These are phyloP conservation scores for Vulpes vulpes DNA, from an alignment of 2,113 vertebrate genomes.

Conservation along the genomic window DNA sequence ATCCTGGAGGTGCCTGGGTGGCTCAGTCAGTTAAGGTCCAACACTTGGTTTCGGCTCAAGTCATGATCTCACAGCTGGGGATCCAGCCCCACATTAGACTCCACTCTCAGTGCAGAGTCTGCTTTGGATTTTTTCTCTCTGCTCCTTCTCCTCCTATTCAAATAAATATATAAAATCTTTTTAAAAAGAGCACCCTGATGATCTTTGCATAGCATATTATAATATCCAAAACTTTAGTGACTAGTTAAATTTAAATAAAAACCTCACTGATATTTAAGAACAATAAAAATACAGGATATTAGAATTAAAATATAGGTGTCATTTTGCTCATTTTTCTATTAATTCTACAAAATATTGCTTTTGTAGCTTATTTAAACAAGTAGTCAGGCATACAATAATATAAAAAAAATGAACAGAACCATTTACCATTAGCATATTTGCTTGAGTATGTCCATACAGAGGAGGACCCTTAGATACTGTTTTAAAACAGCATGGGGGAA, in stretches of 20 bases:
- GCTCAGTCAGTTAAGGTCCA: not conserved
- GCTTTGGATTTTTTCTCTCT: not conserved
- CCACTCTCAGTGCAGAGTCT: not conserved
- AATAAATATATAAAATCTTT: not conserved
- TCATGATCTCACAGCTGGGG: not conserved
- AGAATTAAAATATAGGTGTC: not conserved
- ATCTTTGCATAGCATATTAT: not conserved
- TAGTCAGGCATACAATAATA: not conserved
- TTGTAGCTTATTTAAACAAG: not conserved
- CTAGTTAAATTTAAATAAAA: not conserved
- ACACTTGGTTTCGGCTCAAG: not conserved
- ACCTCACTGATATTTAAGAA: not conserved
- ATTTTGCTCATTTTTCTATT: conserved; percentile 21
- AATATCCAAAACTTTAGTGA: not conserved
- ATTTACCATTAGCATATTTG: not conserved
- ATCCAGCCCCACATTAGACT: not conserved
- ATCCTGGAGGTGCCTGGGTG: not conserved
- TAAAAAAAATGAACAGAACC: not conserved
- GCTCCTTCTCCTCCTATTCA: not conserved
- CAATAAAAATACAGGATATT: not conserved
- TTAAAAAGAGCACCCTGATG: not conserved
- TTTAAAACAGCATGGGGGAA: not conserved
- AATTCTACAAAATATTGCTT: not conserved
- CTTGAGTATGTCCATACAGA: not conserved
- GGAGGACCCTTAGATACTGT: not conserved